Base-by-base conservation (phyloP, 1,140 invertebrate genomes). In the Drosophila simulans region DNA sequence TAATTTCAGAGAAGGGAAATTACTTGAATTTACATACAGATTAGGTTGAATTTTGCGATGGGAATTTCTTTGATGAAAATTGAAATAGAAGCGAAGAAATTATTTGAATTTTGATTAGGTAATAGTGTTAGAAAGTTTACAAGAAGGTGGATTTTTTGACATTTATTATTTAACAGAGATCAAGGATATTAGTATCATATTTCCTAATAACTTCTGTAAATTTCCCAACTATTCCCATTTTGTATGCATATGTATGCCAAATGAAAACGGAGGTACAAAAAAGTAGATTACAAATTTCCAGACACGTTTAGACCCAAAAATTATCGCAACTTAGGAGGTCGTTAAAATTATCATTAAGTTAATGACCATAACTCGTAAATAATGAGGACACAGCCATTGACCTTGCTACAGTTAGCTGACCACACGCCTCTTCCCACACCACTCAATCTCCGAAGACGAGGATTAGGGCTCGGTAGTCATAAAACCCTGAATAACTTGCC, bases 371-470 rank as follows among this genome's bases (percentile, higher is more conserved):
- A 22, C 20, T 22, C 20, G 20, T 22, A 27, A 49, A 59, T 72
- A 71, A 68, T 64, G 31, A 55, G 56, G 35, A 40, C 34, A 31
- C 34, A 35, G 42, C 49, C 53, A 46, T 27, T 84, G 80, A 84
- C 84, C 84, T 88, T 88, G 84, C 80, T 74, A 89, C 85, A 88
- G 15, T 89, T 89, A 45, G 40, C 49, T 34, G 39, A 70, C 66
- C 52, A 52, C 54, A 59, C 43, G 63, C 54, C 51, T 35, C 31
- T 17, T 42, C 12, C 42, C 49, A 39, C 42, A 37, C 42, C 31
- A 45, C 31, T 22, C 4, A 2, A 27, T 34, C 54, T 37, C 1
- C 1, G 13, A 42, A 53, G 25, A 62, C 35, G 59, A 35, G 57
- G 53, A 66, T 65, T 62, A 78, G 35, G 58, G 48, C 51, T 75